These are phyloP conservation scores for Passerculus sandwichensis DNA, from an alignment of 2,797 vertebrate species.

Conservation along the genomic window DNA sequence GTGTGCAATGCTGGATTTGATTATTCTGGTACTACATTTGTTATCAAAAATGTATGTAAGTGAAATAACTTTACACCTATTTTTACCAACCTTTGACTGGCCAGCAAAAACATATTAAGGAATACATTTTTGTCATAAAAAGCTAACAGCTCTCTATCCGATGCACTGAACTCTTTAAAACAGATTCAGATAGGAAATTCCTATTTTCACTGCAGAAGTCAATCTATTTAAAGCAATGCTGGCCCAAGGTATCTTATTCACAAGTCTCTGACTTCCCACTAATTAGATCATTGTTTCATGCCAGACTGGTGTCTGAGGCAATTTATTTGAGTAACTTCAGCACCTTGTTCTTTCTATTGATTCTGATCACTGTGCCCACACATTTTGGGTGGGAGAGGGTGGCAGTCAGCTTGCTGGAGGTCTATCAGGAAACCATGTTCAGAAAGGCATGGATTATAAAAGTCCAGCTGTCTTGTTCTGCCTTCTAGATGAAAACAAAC, in stretches of 20 bases:
- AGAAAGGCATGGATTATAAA: not conserved
- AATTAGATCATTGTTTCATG: not conserved
- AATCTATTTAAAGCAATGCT: not conserved
- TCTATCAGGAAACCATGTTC: not conserved
- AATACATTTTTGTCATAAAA: not conserved
- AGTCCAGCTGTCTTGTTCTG: not conserved
- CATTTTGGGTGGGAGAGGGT: rapidly evolving
- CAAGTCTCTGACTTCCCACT: not conserved
- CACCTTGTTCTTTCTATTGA: not conserved
- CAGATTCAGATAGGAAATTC: not conserved
- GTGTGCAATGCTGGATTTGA: not conserved
- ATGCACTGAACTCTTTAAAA: not conserved
- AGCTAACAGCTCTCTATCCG: not conserved
- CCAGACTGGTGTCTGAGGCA: not conserved
- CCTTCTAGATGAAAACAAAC: not conserved
- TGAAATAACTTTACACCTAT: not conserved
- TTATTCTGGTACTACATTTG: not conserved
- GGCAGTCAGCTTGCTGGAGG: not conserved
- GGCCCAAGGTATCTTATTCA: not conserved
- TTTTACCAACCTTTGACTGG: not conserved
- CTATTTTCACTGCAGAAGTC: not conserved
- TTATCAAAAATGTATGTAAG: not conserved
- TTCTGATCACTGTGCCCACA: not conserved
- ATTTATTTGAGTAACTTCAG: not conserved
- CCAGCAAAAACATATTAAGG: not conserved